Evolutionary conservation across 2,888 invertebrate species (phyloP).

Genomic region (Argyra leucocephala): DNA sequence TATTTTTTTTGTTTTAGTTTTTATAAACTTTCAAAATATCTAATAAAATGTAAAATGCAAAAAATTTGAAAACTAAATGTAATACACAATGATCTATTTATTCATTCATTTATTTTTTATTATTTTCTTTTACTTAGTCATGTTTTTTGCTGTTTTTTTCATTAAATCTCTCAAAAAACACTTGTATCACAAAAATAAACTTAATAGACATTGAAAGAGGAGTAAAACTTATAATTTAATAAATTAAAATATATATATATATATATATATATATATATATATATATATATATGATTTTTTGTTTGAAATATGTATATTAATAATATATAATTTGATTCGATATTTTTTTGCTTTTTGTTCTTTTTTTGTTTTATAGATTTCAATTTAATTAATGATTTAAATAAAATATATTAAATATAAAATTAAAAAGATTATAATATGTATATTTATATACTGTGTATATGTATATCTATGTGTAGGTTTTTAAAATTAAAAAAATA

Average conservation of each 20-base stretch:
- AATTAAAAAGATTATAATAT: too few species aligned
- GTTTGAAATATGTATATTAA: too few species aligned
- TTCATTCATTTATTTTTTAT: background rate
- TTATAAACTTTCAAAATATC: background rate
- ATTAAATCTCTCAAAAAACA: too few species aligned
- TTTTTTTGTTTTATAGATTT: too few species aligned
- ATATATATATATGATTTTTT: too few species aligned
- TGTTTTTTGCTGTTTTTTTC: background rate
- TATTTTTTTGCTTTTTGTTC: too few species aligned
- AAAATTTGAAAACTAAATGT: background rate
- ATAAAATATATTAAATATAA: too few species aligned
- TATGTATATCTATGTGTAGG: too few species aligned
- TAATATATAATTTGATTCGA: too few species aligned
- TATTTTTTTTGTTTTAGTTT: constrained; percentile 1
- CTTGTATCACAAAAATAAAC: background rate
- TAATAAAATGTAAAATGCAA: background rate
- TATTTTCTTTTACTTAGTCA: background rate
- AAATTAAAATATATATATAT: background rate
- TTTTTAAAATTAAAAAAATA: too few species aligned
- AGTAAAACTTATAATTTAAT: background rate
- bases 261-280: background rate
- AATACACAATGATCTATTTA: background rate
- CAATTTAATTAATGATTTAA: too few species aligned
- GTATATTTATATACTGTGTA: too few species aligned
- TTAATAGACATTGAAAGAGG: background rate